phyloP scores from a whole-genome alignment of 2,888 invertebrate species.

The Pelosia muscerda region DNA sequence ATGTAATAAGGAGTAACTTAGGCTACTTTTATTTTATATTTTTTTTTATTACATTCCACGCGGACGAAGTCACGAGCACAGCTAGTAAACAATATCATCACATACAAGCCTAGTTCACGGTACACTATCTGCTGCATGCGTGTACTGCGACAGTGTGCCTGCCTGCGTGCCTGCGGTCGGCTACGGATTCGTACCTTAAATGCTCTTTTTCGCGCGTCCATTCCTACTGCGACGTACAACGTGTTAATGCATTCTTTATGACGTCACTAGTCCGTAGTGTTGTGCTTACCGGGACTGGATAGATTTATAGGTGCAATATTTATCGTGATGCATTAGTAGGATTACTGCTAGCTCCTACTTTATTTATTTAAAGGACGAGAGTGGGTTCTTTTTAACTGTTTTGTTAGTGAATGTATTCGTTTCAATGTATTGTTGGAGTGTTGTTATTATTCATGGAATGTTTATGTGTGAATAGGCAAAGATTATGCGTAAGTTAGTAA shows the following conservation, averaged over 20 bases:
- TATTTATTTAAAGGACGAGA: constrained; percentile 22
- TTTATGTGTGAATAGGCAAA: neutral
- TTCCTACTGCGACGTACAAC: constrained; percentile 37
- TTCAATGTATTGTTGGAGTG: neutral
- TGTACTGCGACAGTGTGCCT: too few species aligned
- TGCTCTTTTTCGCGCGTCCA: constrained; percentile 39
- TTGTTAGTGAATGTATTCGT: neutral
- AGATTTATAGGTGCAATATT: constrained; percentile 51
- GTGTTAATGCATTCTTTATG: constrained; percentile 59
- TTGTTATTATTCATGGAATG: neutral
- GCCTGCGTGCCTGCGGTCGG: too few species aligned
- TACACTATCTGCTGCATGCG: too few species aligned
- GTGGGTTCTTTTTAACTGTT: constrained; percentile 15
- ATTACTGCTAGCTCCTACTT: constrained; percentile 33
- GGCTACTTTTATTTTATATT: too few species aligned
- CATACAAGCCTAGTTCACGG: too few species aligned
- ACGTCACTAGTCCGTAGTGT: constrained; percentile 47
- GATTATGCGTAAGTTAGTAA: neutral
- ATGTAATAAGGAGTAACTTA: too few species aligned
- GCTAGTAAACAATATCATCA: too few species aligned
- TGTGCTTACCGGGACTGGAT: constrained; percentile 40
- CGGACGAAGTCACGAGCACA: too few species aligned
- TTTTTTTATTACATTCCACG: too few species aligned
- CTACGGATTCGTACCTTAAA: too few species aligned
- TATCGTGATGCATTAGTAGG: constrained; percentile 47